phyloP scores from a whole-genome alignment of 2,113 vertebrate species.

The Riparia riparia region DNA sequence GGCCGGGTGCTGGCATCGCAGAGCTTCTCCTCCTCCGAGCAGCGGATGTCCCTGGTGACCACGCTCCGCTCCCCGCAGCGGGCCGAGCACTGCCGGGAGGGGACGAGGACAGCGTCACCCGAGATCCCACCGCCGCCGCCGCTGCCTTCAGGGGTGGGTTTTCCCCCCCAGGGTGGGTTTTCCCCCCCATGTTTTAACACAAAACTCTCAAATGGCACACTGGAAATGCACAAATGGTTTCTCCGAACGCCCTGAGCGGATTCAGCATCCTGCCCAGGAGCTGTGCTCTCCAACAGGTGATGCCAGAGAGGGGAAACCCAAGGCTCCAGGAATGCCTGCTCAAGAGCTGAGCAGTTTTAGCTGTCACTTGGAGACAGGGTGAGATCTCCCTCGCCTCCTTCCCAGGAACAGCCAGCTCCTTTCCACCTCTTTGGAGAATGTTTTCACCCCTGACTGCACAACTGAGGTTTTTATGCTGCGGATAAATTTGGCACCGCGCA shows the following conservation, averaged over 20 bases:
- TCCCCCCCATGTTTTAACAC: accelerated
- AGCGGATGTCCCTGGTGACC: constrained; percentile 91
- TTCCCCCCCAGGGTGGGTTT: accelerated
- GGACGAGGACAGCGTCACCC: background rate
- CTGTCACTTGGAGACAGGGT: background rate
- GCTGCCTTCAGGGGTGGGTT: background rate
- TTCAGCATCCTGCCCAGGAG: background rate
- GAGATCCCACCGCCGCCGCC: accelerated
- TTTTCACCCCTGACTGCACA: background rate
- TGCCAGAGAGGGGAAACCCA: background rate
- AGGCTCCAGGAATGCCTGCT: background rate
- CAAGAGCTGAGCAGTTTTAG: background rate
- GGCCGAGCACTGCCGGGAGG: constrained; percentile 83
- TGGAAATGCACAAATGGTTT: background rate
- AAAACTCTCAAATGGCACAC: background rate
- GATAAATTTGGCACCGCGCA: constrained; percentile 1
- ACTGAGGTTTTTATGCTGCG: background rate
- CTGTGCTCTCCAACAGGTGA: background rate
- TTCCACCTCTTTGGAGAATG: background rate
- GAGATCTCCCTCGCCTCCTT: background rate
- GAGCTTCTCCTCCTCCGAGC: constrained; percentile 87
- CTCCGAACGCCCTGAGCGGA: accelerated
- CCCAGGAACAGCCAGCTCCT: constrained; percentile 16
- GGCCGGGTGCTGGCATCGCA: constrained; percentile 86
- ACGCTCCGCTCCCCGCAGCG: constrained; percentile 87